These are phyloP conservation scores for human DNA, from an alignment of 2,113 vertebrate species.

Conservation along the genomic window GRCh38 chr7:152084501-152085000, in stretches of 20 bases:
- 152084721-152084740: not conserved
- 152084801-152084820: not conserved
- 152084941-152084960: not conserved
- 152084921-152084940: too few species aligned
- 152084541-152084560: not conserved
- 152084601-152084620: not conserved
- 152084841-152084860: not conserved
- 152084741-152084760: not conserved
- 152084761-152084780: not conserved
- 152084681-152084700: not conserved
- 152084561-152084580: not conserved
- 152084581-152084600: not conserved
- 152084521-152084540: not conserved
- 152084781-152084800: not conserved
- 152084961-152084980: not conserved
- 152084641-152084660: not conserved
- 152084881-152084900: not conserved
- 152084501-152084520: not conserved
- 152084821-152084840: not conserved
- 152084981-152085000: too few species aligned
- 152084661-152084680: not conserved
- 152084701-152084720: not conserved
- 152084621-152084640: not conserved
- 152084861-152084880: accelerated
- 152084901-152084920: not conserved